These are phyloP conservation scores for Deladenus siricidicola DNA, from an alignment of 2,888 invertebrate genomes.

Conservation along the genomic window DNA sequence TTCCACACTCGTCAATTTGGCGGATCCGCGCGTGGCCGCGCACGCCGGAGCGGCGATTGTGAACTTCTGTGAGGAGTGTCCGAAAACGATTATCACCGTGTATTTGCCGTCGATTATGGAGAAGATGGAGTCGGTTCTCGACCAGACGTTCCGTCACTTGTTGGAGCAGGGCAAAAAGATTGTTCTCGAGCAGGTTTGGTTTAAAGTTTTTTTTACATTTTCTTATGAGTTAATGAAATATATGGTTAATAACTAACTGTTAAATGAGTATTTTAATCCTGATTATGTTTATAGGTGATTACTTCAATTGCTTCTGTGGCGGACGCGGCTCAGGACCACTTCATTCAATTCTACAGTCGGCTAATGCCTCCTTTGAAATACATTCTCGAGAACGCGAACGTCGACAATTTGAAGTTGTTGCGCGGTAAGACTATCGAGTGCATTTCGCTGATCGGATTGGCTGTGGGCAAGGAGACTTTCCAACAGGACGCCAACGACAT, in stretches of 20 bases:
- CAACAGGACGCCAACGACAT: constrained; percentile 82
- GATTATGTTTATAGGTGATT: constrained; percentile 23
- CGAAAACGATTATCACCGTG: constrained; percentile 77
- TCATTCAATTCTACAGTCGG: constrained; percentile 84
- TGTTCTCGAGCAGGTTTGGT: constrained; percentile 79
- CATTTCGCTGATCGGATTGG: constrained; percentile 83
- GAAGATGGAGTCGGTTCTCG: constrained; percentile 79
- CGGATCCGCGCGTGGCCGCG: constrained; percentile 84
- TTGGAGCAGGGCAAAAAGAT: constrained; percentile 87
- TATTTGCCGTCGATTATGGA: constrained; percentile 84
- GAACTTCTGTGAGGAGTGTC: constrained; percentile 98
- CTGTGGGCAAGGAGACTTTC: constrained; percentile 64
- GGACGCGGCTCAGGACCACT: constrained; percentile 92
- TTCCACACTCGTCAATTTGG: constrained; percentile 77
- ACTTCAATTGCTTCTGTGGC: constrained; percentile 81
- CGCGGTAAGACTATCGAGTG: constrained; percentile 91
- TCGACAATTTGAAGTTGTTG: constrained; percentile 27
- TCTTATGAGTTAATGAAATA: no score
- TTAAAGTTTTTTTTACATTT: background rate
- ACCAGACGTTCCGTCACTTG: constrained; percentile 79
- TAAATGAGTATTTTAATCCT: no score
- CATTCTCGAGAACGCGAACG: constrained; percentile 55
- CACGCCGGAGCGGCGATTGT: constrained; percentile 87
- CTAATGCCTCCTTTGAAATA: constrained; percentile 82
- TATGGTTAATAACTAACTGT: no score